These are phyloP conservation scores for Nyctibius bracteatus DNA, from an alignment of 2,113 vertebrate species.

Conservation along the genomic window DNA sequence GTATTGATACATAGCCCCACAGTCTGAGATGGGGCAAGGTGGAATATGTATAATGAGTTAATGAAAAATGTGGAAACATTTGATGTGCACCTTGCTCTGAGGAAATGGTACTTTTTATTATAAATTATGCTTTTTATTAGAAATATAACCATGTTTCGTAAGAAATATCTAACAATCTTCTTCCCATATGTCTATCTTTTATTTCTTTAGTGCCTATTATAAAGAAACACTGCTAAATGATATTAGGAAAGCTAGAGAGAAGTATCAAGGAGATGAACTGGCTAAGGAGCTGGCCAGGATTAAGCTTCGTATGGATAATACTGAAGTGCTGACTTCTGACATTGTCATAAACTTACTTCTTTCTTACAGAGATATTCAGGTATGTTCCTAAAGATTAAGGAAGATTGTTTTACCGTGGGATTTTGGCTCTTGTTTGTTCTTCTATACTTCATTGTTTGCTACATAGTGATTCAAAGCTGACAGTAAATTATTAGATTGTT, in stretches of 20 bases:
- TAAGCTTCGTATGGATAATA: slow-evolving; percentile 91
- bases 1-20: neutral
- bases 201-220: slow-evolving; percentile 78
- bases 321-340: slow-evolving; percentile 90
- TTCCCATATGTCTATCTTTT: neutral
- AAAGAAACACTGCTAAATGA: slow-evolving; percentile 92
- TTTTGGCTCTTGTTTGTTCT: neutral
- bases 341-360: slow-evolving; percentile 94
- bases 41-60: neutral
- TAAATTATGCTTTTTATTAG: neutral
- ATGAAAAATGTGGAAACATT: neutral
- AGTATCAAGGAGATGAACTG: slow-evolving; percentile 92
- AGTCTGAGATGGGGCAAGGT: neutral
- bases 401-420: neutral
- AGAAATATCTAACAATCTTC: neutral
- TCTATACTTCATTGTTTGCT: neutral
- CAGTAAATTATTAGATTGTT: neutral
- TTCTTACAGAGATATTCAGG: slow-evolving; percentile 97
- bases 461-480: neutral
- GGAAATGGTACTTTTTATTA: neutral
- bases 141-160: neutral
- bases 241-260: slow-evolving; percentile 90
- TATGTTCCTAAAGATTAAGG: slow-evolving; percentile 37
- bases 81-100: neutral
- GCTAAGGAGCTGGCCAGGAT: slow-evolving; percentile 89